Percentiles rank a stretch among this genome's conserved stretches.
phyloP scores from a whole-genome alignment of 1,140 invertebrate genomes.

The Lepidurus arcticus region DNA sequence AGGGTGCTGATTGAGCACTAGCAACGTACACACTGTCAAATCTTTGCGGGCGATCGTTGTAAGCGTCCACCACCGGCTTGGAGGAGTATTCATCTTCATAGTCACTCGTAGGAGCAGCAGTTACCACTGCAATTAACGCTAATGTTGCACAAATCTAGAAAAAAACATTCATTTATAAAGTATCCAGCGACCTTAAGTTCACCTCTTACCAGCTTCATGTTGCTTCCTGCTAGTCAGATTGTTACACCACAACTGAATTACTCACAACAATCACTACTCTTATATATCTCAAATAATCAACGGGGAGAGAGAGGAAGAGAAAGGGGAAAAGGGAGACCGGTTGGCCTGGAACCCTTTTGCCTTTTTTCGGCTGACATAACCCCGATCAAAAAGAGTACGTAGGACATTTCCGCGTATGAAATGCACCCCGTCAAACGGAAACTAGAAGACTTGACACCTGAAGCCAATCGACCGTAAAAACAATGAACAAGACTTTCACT shows the following conservation, averaged over 20 bases:
- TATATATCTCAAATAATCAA: not conserved
- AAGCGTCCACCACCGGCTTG: not conserved
- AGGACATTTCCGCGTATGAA: not conserved
- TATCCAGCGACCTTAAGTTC: not conserved
- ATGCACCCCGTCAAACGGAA: not conserved
- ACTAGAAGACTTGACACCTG: not conserved
- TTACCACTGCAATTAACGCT: not conserved
- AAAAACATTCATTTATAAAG: not conserved
- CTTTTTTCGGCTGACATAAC: not conserved
- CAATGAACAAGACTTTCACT: not conserved
- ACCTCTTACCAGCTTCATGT: not conserved
- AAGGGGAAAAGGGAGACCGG: not conserved
- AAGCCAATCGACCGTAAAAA: not conserved
- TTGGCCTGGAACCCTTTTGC: not conserved
- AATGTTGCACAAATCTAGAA: not conserved
- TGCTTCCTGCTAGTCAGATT: not conserved
- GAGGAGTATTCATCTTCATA: not conserved
- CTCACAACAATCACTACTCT: not conserved
- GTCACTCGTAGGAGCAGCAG: not conserved
- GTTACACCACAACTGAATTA: not conserved
- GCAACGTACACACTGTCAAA: not conserved
- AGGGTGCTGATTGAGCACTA: not conserved
- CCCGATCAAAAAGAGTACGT: not conserved
- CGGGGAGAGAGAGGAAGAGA: not conserved
- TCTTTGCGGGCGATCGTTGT: not conserved